phyloP scores from a whole-genome alignment of 2,888 invertebrate genomes.

The Acleris laterana region DNA sequence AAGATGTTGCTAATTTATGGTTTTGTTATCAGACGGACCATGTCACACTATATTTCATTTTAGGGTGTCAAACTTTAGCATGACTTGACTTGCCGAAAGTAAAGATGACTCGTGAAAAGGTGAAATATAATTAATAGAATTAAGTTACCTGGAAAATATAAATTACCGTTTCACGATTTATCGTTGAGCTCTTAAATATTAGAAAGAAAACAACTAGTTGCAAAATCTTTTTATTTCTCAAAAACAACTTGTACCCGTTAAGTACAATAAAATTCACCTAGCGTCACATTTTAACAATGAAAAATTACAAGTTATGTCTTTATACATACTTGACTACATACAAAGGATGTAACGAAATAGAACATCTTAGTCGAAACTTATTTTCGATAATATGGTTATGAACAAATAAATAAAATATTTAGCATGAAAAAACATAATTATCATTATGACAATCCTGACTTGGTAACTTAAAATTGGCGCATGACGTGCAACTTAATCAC shows the following conservation, averaged over 20 bases:
- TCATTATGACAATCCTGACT: too few relatives aligned
- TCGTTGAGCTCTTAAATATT: neutral
- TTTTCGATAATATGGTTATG: constrained; percentile 18
- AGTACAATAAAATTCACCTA: constrained; percentile 74
- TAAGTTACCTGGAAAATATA: neutral
- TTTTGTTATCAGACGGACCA: too few relatives aligned
- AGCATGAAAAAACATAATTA: neutral
- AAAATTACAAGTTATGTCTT: constrained; percentile 58
- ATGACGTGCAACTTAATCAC: too few relatives aligned
- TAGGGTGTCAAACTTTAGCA: too few relatives aligned
- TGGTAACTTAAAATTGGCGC: too few relatives aligned
- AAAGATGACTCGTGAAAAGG: too few relatives aligned
- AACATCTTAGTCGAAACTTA: constrained; percentile 31
- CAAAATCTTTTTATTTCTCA: constrained; percentile 66
- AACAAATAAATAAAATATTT: neutral
- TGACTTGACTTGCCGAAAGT: too few relatives aligned
- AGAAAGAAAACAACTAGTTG: constrained; percentile 39
- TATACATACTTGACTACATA: constrained; percentile 28
- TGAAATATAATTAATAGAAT: too few relatives aligned
- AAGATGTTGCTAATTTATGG: too few relatives aligned
- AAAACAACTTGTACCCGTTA: constrained; percentile 68
- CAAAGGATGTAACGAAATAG: constrained; percentile 19
- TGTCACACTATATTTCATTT: too few relatives aligned
- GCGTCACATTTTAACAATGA: constrained; percentile 66
- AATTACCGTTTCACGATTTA: neutral